These are phyloP conservation scores for Tetanocera ferruginea DNA, from an alignment of 2,888 invertebrate genomes.

Conservation along the genomic window DNA sequence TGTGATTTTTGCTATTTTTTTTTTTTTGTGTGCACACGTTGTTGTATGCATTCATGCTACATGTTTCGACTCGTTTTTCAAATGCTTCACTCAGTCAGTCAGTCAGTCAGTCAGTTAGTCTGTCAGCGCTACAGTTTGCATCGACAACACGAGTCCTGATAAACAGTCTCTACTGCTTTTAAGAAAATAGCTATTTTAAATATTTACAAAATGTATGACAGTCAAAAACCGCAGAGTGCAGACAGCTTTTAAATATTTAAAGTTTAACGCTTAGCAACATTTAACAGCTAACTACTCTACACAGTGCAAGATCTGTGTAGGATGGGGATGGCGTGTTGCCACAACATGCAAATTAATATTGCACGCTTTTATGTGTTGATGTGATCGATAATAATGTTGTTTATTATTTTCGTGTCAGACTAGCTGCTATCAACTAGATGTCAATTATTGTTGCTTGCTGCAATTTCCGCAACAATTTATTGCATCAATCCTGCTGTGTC, in stretches of 20 bases:
- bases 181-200: not conserved
- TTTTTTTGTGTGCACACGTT: not conserved
- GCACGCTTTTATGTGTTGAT: not conserved
- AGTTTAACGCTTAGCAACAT: not conserved
- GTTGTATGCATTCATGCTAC: not conserved
- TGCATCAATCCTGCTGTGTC: not conserved
- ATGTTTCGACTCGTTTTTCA: not conserved
- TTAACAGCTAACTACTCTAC: not conserved
- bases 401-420: no score
- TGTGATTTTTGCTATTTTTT: slow-evolving; percentile 1
- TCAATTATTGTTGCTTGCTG: not conserved
- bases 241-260: no score
- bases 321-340: not conserved
- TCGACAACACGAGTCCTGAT: not conserved
- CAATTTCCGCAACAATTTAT: not conserved
- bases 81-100: not conserved
- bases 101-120: not conserved
- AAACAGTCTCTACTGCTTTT: not conserved
- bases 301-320: not conserved
- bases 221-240: not conserved
- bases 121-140: not conserved
- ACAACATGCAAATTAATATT: not conserved
- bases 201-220: not conserved
- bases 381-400: no score
- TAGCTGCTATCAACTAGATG: not conserved